A percentile compares a stretch with the other conserved stretches of the same genome.
Evolutionary conservation across 2,888 invertebrate species (phyloP).

Genomic region (Xanthorhoe spadicearia): DNA sequence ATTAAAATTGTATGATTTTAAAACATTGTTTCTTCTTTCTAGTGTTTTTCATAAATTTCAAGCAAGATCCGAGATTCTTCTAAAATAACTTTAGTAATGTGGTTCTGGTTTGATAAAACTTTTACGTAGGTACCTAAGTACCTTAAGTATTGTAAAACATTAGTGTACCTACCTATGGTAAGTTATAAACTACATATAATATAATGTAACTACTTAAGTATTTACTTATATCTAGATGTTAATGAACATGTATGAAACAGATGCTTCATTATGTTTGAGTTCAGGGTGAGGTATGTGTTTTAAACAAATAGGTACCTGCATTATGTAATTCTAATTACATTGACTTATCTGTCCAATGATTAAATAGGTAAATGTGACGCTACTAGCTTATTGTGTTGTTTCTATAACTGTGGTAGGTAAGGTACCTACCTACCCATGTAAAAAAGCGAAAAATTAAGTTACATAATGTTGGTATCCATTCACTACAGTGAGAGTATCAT

Average conservation of each 20-base stretch:
- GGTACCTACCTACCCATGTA: too few species aligned
- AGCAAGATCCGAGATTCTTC: too few species aligned
- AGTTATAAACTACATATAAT: neutral
- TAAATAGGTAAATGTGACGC: neutral
- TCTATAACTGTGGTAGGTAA: neutral
- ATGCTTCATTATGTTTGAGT: conserved; percentile 8
- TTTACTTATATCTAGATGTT: neutral
- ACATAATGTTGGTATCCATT: too few species aligned
- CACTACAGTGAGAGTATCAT: neutral
- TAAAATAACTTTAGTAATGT: too few species aligned
- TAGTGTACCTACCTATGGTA: too few species aligned
- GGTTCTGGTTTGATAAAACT: too few species aligned
- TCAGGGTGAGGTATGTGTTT: neutral
- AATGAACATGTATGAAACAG: conserved; percentile 2
- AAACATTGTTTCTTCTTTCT: too few species aligned
- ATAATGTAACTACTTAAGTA: neutral
- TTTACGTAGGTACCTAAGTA: too few species aligned
- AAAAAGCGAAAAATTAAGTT: too few species aligned
- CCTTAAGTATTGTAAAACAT: too few species aligned
- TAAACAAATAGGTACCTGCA: neutral
- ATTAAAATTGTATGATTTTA: neutral
- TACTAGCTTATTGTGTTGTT: neutral
- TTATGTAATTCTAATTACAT: neutral
- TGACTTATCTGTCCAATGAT: neutral
- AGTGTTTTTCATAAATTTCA: too few species aligned